Conservation (phyloP, 2,797 vertebrate genomes). For the Acipenser oxyrinchus region DNA sequence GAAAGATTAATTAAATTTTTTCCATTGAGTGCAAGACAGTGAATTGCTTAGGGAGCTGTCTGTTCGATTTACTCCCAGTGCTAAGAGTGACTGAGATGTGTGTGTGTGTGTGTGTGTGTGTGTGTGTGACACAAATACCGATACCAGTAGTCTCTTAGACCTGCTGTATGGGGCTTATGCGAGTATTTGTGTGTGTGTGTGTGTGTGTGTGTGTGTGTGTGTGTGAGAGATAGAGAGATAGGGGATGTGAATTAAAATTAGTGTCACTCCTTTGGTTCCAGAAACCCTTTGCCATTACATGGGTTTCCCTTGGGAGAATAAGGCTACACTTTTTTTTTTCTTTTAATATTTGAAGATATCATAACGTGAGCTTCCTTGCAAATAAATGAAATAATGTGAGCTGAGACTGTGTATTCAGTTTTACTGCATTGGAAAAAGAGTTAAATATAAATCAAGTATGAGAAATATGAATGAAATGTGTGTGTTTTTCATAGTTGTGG, state of each 20-base stretch:
- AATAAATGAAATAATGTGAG: no score
- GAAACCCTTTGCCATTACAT: neutral
- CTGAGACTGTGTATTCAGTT: no score
- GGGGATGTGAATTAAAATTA: slow-evolving; percentile 2
- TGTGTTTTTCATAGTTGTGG: no score
- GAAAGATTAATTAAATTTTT: slow-evolving; percentile 6
- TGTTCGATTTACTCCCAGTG: neutral
- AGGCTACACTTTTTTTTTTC: neutral
- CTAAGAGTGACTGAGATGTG: neutral
- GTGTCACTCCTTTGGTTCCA: neutral
- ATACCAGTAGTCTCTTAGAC: neutral
- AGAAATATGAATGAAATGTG: no score
- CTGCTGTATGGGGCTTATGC: neutral
- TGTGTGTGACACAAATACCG: slow-evolving; percentile 4
- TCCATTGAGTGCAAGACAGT: neutral
- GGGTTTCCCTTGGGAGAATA: neutral
- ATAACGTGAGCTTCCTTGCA: neutral
- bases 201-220: neutral
- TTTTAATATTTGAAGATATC: neutral
- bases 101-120: neutral
- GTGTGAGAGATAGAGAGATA: no score
- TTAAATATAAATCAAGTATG: no score
- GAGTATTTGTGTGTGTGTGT: neutral
- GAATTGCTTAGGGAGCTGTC: neutral
- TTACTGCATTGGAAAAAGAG: no score